phyloP scores from a whole-genome alignment of 2,797 vertebrate species.

The Masticophis lateralis region DNA sequence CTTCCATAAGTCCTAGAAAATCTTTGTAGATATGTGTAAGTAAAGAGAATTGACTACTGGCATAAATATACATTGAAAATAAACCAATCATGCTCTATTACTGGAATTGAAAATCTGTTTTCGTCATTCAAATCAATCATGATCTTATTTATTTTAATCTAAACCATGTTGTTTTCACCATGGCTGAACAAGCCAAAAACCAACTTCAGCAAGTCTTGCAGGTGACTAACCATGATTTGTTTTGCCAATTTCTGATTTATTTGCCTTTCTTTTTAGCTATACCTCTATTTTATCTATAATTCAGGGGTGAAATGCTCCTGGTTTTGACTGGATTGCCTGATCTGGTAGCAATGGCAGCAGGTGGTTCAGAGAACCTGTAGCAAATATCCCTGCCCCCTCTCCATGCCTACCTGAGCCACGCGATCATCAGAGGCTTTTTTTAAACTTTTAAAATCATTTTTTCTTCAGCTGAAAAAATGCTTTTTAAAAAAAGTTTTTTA shows the following conservation, averaged over 20 bases:
- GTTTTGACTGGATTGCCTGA: too few species aligned
- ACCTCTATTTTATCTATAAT: neutral
- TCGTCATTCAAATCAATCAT: neutral
- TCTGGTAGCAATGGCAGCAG: too few species aligned
- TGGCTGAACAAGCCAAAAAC: neutral
- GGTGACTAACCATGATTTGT: neutral
- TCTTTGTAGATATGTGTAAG: neutral
- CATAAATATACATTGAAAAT: neutral
- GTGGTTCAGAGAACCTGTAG: too few species aligned
- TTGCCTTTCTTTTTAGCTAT: neutral
- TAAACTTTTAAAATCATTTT: too few species aligned
- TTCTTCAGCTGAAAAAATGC: too few species aligned
- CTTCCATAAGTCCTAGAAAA: neutral
- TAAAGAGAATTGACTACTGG: neutral
- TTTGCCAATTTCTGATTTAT: neutral
- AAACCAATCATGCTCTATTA: neutral
- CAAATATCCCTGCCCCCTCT: too few species aligned
- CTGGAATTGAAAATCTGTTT: neutral
- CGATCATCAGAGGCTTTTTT: too few species aligned
- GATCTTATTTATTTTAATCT: neutral
- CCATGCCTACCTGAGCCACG: too few species aligned
- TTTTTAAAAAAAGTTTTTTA: too few species aligned
- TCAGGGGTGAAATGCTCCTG: too few species aligned
- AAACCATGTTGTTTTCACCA: neutral
- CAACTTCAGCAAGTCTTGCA: neutral